Conservation (phyloP, 2,888 invertebrate genomes). For the Seira sanloemensis region DNA sequence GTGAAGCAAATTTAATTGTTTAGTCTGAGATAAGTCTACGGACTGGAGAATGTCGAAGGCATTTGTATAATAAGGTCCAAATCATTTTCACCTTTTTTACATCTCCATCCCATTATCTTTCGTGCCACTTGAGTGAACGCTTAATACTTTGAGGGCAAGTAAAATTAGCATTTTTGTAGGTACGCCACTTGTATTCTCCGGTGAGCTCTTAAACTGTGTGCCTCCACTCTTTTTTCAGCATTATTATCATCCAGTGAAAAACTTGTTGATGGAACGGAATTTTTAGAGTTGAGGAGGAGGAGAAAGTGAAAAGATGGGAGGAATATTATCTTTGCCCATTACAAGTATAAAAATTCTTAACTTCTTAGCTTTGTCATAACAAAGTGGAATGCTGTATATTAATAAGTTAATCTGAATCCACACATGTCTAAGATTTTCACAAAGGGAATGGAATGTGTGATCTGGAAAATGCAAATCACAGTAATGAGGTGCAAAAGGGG, state of each 20-base stretch:
- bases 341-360: too few relatives aligned
- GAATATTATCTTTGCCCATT: background rate
- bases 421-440: too few relatives aligned
- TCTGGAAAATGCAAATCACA: constrained; percentile 69
- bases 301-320: background rate
- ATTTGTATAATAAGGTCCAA: too few relatives aligned
- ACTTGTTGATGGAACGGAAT: constrained; percentile 67
- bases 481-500: constrained; percentile 73
- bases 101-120: background rate
- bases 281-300: constrained; percentile 24
- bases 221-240: background rate
- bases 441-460: constrained; percentile 22
- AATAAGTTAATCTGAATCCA: too few relatives aligned
- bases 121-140: background rate
- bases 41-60: too few relatives aligned
- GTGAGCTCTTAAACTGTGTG: background rate
- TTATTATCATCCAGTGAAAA: background rate
- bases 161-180: background rate
- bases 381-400: too few relatives aligned
- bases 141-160: background rate
- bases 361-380: too few relatives aligned
- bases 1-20: too few relatives aligned
- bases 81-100: background rate
- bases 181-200: background rate
- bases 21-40: too few relatives aligned